Conservation (phyloP, 2,888 invertebrate genomes). For the Mythimna ferrago region DNA sequence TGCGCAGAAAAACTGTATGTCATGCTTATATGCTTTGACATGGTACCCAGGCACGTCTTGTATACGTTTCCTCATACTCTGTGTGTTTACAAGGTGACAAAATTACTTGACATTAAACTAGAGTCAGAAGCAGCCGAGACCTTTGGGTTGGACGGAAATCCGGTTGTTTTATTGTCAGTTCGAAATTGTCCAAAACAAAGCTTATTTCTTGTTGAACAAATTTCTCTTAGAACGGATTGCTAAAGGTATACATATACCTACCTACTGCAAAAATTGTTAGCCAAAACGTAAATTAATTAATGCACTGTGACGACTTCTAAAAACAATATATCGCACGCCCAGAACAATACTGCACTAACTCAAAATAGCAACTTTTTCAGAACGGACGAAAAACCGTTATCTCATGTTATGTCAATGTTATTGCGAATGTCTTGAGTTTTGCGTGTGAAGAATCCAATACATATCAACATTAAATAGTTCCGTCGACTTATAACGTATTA, state of each 20-base stretch:
- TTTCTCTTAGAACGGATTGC: background rate
- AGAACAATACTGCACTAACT: too few species aligned
- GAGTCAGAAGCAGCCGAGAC: background rate
- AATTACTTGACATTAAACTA: conserved; percentile 6
- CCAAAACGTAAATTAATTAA: background rate
- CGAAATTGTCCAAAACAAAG: background rate
- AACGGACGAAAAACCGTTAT: too few species aligned
- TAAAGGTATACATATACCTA: background rate
- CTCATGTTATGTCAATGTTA: too few species aligned
- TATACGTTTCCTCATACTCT: conserved; percentile 26
- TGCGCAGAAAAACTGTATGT: conserved; percentile 70
- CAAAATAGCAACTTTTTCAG: too few species aligned
- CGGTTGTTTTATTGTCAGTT: conserved; percentile 12
- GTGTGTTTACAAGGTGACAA: conserved; percentile 15
- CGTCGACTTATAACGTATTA: too few species aligned
- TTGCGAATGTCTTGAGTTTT: too few species aligned
- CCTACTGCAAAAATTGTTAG: too few species aligned
- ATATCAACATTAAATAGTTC: too few species aligned
- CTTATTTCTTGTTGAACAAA: background rate
- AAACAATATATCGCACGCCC: conserved; percentile 2
- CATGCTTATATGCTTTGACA: conserved; percentile 69
- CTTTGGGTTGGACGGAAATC: conserved; percentile 23
- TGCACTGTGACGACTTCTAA: background rate
- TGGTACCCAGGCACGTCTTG: conserved; percentile 46
- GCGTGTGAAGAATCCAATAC: too few species aligned